A percentile compares a stretch with the other conserved stretches of the same genome.
Conservation (phyloP, 2,797 vertebrate species). For the Bovichtus diacanthus region DNA sequence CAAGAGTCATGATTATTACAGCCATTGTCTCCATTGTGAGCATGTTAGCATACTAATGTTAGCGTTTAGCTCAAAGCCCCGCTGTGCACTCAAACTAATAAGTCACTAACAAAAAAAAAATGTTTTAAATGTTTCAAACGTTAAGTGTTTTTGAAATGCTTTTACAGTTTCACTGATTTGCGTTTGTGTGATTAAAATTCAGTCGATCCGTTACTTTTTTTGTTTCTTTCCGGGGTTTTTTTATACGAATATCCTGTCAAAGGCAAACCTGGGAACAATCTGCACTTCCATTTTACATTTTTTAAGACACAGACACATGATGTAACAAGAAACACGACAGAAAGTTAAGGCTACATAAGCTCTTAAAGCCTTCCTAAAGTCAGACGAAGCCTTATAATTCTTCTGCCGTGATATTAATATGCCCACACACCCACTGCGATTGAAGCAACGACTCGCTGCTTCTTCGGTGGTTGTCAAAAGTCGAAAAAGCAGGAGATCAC, state of each 20-base stretch:
- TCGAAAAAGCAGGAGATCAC: constrained; percentile 36
- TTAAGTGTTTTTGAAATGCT: neutral
- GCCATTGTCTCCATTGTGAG: no score
- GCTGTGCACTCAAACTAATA: no score
- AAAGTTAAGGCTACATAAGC: neutral
- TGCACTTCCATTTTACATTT: constrained; percentile 13
- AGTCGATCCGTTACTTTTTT: neutral
- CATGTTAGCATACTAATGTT: no score
- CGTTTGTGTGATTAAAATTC: neutral
- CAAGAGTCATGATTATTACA: no score
- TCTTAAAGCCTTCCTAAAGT: constrained; percentile 17
- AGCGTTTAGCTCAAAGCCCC: no score
- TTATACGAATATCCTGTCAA: no score
- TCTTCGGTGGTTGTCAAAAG: constrained; percentile 22
- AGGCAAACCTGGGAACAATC: no score
- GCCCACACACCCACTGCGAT: constrained; percentile 8
- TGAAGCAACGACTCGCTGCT: constrained; percentile 54
- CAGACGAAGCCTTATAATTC: constrained; percentile 21
- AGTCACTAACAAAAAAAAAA: no score
- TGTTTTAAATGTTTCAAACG: neutral
- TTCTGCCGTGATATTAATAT: constrained; percentile 3
- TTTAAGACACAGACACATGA: neutral
- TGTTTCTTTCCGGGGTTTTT: no score
- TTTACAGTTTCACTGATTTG: constrained; percentile 1
- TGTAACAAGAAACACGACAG: neutral